phyloP scores from a whole-genome alignment of 1,140 invertebrate genomes.

The Heliconius nattereri region DNA sequence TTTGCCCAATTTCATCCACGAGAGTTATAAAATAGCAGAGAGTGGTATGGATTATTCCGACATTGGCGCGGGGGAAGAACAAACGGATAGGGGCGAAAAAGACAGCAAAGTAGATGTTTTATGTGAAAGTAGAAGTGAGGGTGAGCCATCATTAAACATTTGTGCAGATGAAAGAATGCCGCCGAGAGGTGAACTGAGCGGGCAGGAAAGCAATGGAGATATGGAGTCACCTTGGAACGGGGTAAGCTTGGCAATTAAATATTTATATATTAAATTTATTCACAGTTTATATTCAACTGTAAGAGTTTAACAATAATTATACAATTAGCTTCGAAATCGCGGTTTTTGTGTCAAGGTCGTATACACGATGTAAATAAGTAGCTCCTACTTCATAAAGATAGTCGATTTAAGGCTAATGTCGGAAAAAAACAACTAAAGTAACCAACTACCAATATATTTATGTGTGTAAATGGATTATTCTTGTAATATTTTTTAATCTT shows the following conservation, averaged over 20 bases:
- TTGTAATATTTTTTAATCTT: too few species aligned
- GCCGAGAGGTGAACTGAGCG: conserved; percentile 89
- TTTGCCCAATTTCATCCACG: conserved; percentile 74
- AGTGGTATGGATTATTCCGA: conserved; percentile 66
- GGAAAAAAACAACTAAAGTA: conserved; percentile 16
- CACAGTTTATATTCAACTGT: conserved; percentile 27
- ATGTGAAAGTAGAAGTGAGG: conserved; percentile 82
- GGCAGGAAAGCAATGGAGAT: conserved; percentile 90
- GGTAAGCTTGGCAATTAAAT: conserved; percentile 54
- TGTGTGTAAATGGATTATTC: not conserved
- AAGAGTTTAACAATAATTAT: conserved; percentile 37
- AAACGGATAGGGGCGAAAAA: conserved; percentile 52
- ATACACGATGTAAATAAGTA: conserved; percentile 34
- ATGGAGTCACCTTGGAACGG: conserved; percentile 85
- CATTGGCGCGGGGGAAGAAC: conserved; percentile 45
- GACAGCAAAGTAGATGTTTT: conserved; percentile 78
- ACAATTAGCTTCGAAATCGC: conserved; percentile 41
- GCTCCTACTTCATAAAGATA: conserved; percentile 34
- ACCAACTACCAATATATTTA: not conserved
- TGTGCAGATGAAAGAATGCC: conserved; percentile 92
- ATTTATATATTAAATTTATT: conserved; percentile 28
- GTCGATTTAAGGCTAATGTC: conserved; percentile 19
- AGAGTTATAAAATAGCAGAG: conserved; percentile 73
- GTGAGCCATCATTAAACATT: conserved; percentile 86
- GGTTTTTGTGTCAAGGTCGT: conserved; percentile 41